Base-by-base conservation (phyloP, 2,113 vertebrate species). In the Cyprinodon brontotheroides region DNA sequence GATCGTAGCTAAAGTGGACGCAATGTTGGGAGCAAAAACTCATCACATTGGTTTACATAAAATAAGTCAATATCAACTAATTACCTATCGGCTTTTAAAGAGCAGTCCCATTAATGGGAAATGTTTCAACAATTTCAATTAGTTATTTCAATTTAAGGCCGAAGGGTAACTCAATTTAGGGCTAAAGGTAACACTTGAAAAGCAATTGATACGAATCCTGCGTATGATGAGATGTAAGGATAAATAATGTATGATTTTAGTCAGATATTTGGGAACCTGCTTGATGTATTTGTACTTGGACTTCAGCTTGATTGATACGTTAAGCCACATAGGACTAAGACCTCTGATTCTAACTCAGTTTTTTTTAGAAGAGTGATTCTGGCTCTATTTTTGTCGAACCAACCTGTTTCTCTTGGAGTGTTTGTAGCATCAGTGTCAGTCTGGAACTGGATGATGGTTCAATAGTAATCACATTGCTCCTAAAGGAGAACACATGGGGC, bases 381-480 rank as follows among this genome's bases (percentile, higher is more conserved):
- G 36, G 39, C 68, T 61, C 5, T 41, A 7, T 41, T 53, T 57
- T 59, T 70, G 50, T 45, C 70, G 61, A 65, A 17, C 43, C 63
- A 69, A 66, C 38, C 11, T 71, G 68, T 64, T 9, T n/a, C 36
- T 61, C 60, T 62, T 66, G 68, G 64, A 78, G 48, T 63, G 39
- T 38, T 74, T 68, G 70, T 38, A 43, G 60, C 77, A 60, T 47
- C 50, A 29, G 37, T 43, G 61, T 71, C 71, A 45, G 70, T 59
- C 45, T 20, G 41, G 64, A 70, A 72, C 67, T 70, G 67, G 29
- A 65, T 53, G 61, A 57, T 38, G 37, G 64, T 74, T 65, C 15
- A 4, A 61, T 62, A 43, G 61, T 61, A 63, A 67, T 77, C 66
- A 38, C 45, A 20, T 11, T 65, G 65, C 48, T 53, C 50, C 65